These are phyloP conservation scores for Dipus sagitta DNA, from an alignment of 2,797 vertebrate genomes.

Conservation along the genomic window DNA sequence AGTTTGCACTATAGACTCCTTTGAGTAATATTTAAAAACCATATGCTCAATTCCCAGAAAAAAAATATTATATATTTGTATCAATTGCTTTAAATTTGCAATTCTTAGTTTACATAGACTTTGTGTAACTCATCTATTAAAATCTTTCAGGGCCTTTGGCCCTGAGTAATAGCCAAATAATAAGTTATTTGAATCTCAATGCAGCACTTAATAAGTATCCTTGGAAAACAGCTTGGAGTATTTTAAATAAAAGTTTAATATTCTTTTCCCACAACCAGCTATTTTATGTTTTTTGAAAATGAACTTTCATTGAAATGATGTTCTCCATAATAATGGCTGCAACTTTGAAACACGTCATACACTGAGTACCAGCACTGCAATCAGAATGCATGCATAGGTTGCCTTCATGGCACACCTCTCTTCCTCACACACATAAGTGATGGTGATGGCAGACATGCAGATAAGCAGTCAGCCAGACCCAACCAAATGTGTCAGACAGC, in stretches of 20 bases:
- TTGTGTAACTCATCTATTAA: not conserved
- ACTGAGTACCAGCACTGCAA: not conserved
- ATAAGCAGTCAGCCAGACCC: conserved; percentile 7
- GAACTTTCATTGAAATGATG: not conserved
- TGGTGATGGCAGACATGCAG: not conserved
- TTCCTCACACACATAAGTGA: not conserved
- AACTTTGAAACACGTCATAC: not conserved
- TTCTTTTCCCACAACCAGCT: not conserved
- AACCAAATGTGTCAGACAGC: not conserved
- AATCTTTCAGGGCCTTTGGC: not conserved
- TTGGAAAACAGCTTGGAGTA: conserved; percentile 3
- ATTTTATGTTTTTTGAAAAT: not conserved
- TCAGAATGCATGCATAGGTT: conserved; percentile 12
- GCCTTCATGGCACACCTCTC: conserved; percentile 9
- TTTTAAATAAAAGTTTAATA: conserved; percentile 52
- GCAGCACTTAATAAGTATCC: conserved; percentile 12
- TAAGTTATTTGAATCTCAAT: conserved; percentile 29
- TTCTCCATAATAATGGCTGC: not conserved
- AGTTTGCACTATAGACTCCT: not conserved
- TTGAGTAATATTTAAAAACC: conserved; percentile 4
- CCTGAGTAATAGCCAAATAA: not conserved
- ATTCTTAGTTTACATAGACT: not conserved
- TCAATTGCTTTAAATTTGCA: not conserved
- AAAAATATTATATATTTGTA: not conserved
- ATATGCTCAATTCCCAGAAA: not conserved